Base-by-base conservation (phyloP, 1,140 invertebrate genomes). In the Ceratina calcarata region DNA sequence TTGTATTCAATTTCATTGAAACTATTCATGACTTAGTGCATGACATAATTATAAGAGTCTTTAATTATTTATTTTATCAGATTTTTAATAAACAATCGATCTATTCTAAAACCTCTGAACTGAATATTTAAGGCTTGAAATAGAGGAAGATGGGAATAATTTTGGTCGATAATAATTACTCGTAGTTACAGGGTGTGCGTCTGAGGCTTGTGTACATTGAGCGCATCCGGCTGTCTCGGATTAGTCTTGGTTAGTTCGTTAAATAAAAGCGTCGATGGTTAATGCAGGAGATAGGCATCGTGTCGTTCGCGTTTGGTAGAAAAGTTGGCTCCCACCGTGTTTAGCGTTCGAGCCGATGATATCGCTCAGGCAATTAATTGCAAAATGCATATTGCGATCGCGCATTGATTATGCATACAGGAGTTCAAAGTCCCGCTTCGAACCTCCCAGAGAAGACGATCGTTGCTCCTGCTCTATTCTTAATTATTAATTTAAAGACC, bases 401-500 rank as follows among this genome's bases (percentile, higher is more conserved):
- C 49, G 16, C 49, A n/a, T 27, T n/a, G 49, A 55, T 68, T 32
- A 68, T 55, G 51, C 51, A 32, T 69, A n/a, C 51, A 15, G 12
- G 67, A 69, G 67, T 69, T 69, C 67, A 69, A 69, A 69, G 67
- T 55, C 51, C 16, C 24, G 49, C 49, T 55, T 69, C 22, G 32
- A n/a, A 27, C 20, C 12, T 53, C 22, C 3, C 22, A 32, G 22
- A 69, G 60, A 62, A 16, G 60, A 62, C 55, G 55, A 57, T 3
- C 55, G 37, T 10, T 45, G 6, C 37, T 45, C 10, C 37, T 45
- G 6, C 6, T 45, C 37, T 45, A 45, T 45, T 45, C 37, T 45
- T 45, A 45, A 45, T 45, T 45, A 10, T 8, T 45, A 45, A 45
- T 45, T 45, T 45, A 45, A 45, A 45, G 37, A 45, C 10, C 37